Base-by-base conservation (phyloP, 2,113 vertebrate genomes). In the Lipotes vexillifer region DNA sequence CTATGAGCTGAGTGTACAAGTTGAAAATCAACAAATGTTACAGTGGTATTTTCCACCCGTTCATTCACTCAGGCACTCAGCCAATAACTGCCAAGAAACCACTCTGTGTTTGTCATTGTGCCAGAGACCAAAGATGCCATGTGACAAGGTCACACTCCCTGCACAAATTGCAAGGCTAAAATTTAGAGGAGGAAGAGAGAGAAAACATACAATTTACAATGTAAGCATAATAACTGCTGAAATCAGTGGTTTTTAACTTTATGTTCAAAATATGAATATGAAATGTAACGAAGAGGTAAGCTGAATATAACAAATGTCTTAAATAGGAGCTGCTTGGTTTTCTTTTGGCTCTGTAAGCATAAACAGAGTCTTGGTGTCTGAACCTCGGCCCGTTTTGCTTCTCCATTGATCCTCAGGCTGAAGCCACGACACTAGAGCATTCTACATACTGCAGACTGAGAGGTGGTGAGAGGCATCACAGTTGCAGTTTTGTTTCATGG, bases 71-170 rank as follows among this genome's bases (percentile, higher is more conserved):
- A 46, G 9, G 10, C 44, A 4, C 61, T 65, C 69, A 72, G 1
- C 65, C 59, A 88, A 18, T 20, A 82, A 18, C 90, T 89, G 52
- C 94, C 94, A 92, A 25, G 86, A 72, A 92, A 33, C 69, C 94
- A 81, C 84, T 78, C 92, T 57, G 23, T 12, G 46, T 41, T 38
- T 85, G 94, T 86, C 55, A 23, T 4, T 1, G 31, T 57, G 91
- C 81, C 94, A 49, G 38, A 71, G 81, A 95, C 85, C 81, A 52
- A 75, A 93, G 94, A 57, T 0, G 0, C 31, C 5, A 1, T 0
- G 13, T 31, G 71, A 77, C 93, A 72, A 71, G 93, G 94, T 88
- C 93, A 81, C 57, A 14, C 36, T 66, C 46, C 49, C 41, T 25
- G 5, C 4, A 7, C 4, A 2, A 14, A 0, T 5, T 4, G 6